Percentiles rank a stretch among this genome's conserved stretches.
Conservation (phyloP, 2,113 vertebrate genomes). For the Zeus faber region DNA sequence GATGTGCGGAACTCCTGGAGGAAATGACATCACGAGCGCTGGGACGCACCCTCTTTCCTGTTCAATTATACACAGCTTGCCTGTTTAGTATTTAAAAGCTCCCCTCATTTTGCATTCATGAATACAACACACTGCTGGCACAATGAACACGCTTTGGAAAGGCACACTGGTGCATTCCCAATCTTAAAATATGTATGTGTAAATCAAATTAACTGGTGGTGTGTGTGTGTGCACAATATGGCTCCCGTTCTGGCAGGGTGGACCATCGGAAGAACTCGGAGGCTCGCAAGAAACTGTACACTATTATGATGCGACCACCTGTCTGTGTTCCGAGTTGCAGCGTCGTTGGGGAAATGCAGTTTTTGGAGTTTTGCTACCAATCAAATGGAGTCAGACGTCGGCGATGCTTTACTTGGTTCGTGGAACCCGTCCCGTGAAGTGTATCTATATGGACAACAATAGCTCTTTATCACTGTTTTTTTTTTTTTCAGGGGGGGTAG, state of each 20-base stretch:
- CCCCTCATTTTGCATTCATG: constrained; percentile 48
- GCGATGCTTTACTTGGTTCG: not conserved
- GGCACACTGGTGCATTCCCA: constrained; percentile 16
- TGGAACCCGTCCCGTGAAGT: no score
- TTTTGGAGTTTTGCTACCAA: constrained; percentile 25
- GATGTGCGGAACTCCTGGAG: constrained; percentile 32
- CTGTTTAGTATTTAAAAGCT: constrained; percentile 54
- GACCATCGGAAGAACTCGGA: no score
- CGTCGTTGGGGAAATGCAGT: constrained; percentile 24
- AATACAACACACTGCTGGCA: constrained; percentile 49
- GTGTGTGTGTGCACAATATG: constrained; percentile 32
- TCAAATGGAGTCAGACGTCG: constrained; percentile 32
- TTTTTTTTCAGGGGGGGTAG: not conserved
- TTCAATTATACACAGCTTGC: constrained; percentile 50
- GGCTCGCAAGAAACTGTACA: constrained; percentile 25
- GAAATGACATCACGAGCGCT: constrained; percentile 41
- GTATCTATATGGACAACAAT: no score
- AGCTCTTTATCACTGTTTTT: not conserved
- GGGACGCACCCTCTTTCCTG: constrained; percentile 41
- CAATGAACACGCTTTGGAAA: constrained; percentile 33
- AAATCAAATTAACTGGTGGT: constrained; percentile 31
- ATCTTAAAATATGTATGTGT: constrained; percentile 38
- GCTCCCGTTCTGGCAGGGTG: constrained; percentile 25
- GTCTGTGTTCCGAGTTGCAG: constrained; percentile 17
- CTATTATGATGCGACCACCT: constrained; percentile 32